Evolutionary conservation across 2,113 vertebrate species (phyloP).

Genomic region (Eublepharis macularius): DNA sequence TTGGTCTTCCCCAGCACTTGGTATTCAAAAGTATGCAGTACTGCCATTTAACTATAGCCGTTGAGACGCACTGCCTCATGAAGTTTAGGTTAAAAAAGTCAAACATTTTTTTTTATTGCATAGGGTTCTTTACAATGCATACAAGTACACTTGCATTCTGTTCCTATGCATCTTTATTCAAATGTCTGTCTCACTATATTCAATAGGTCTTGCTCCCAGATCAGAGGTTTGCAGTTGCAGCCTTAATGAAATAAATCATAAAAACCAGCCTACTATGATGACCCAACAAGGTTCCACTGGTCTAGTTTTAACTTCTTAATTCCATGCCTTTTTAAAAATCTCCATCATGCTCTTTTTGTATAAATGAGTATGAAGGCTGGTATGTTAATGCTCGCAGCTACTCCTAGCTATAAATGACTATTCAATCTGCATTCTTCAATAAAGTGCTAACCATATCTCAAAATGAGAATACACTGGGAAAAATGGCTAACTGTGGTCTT

Average conservation of each 20-base stretch:
- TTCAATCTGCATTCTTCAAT: slow-evolving; percentile 70
- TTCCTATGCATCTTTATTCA: not conserved
- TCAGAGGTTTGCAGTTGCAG: not conserved
- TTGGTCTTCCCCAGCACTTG: not conserved
- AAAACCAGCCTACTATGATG: not conserved
- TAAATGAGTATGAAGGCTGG: slow-evolving; percentile 16
- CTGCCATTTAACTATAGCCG: not conserved
- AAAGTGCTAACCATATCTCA: slow-evolving; percentile 71
- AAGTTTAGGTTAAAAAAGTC: not conserved
- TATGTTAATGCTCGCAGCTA: slow-evolving; percentile 57
- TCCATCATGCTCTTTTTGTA: slow-evolving; percentile 5
- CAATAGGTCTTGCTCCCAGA: not conserved
- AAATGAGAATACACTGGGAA: slow-evolving; percentile 47
- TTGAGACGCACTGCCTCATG: not conserved
- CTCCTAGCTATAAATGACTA: slow-evolving; percentile 71
- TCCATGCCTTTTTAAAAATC: slow-evolving; percentile 38
- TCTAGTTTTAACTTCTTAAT: slow-evolving; percentile 18
- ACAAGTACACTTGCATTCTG: not conserved
- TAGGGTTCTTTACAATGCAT: not conserved
- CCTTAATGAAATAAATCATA: not conserved
- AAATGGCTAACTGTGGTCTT: slow-evolving; percentile 84
- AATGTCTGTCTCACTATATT: not conserved
- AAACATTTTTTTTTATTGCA: not conserved
- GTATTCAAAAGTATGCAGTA: not conserved
- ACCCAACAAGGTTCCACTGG: slow-evolving; percentile 40